These are phyloP conservation scores for Phylloscopus trochilus DNA, from an alignment of 2,113 vertebrate species.

Conservation along the genomic window DNA sequence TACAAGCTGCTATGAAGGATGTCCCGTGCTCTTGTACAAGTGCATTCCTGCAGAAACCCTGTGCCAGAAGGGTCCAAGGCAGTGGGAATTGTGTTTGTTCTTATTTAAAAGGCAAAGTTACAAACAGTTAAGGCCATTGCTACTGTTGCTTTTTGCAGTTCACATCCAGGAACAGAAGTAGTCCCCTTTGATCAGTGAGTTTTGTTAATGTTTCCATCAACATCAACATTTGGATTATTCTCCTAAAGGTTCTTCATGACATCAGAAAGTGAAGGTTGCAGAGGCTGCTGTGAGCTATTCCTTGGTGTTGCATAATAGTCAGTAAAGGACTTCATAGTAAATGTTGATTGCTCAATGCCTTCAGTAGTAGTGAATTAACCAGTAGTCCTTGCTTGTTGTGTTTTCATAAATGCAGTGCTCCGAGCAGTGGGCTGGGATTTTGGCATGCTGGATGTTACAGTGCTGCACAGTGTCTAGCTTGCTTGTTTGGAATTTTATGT, in stretches of 20 bases:
- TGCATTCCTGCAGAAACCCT: neutral
- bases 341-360: neutral
- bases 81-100: neutral
- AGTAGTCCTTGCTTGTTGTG: neutral
- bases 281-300: neutral
- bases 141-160: neutral
- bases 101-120: neutral
- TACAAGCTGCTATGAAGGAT: neutral
- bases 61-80: neutral
- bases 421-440: neutral
- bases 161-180: neutral
- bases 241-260: neutral
- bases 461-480: neutral
- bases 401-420: neutral
- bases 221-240: neutral
- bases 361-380: neutral
- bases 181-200: neutral
- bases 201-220: neutral
- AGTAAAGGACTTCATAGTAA: neutral
- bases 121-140: neutral
- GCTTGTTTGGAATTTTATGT: neutral
- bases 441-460: neutral
- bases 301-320: neutral
- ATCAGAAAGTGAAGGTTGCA: neutral
- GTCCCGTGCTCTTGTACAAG: neutral